Conservation (phyloP, 2,888 invertebrate species). For the Julus scandinavius region DNA sequence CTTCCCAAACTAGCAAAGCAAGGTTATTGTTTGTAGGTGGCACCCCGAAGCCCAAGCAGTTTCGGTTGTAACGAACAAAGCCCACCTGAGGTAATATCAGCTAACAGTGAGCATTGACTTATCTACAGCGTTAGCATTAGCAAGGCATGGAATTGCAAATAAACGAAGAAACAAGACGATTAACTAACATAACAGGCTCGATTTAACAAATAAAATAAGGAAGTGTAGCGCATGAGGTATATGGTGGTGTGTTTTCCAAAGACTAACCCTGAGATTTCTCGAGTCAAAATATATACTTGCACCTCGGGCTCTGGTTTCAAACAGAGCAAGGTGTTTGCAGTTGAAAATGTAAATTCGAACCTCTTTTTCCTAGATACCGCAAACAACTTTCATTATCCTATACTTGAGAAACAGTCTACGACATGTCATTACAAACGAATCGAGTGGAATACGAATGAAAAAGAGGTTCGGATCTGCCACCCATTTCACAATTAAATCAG, state of each 20-base stretch:
- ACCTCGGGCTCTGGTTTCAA: background rate
- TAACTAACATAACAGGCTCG: conserved; percentile 2
- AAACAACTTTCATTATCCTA: background rate
- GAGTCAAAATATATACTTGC: background rate
- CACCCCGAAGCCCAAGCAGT: background rate
- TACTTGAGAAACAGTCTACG: no score
- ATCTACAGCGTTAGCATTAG: conserved; percentile 11
- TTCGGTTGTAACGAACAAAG: background rate
- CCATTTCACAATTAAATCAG: background rate
- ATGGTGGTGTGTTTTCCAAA: conserved; percentile 26
- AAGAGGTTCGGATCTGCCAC: background rate
- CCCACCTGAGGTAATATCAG: conserved; percentile 44
- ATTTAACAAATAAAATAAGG: background rate
- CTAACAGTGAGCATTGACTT: conserved; percentile 34
- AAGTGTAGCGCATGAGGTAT: conserved; percentile 25
- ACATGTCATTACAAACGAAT: no score
- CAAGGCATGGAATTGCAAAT: conserved; percentile 35
- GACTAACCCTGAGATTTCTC: conserved; percentile 42
- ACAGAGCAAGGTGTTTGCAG: background rate
- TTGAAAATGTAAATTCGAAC: background rate
- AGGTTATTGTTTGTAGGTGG: background rate
- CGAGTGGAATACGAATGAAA: background rate
- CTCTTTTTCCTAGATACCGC: background rate
- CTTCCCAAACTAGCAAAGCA: conserved; percentile 15
- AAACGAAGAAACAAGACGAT: background rate